Base-by-base conservation (phyloP, 2,888 invertebrate genomes). In the Melanotus villosus region DNA sequence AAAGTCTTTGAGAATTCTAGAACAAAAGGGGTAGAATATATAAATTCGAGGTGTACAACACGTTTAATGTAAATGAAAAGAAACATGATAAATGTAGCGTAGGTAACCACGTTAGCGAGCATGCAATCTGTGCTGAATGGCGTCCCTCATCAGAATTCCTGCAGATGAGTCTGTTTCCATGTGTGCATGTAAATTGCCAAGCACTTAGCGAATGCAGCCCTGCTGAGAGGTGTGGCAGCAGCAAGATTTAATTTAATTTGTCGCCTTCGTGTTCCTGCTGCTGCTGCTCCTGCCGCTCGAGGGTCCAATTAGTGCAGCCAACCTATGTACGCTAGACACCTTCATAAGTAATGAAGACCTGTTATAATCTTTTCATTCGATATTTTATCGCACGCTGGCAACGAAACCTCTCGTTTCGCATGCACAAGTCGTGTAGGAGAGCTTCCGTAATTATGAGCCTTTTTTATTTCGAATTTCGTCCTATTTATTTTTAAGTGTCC, bases 181-280 rank as follows among this genome's bases (percentile, higher is more conserved):
- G 76, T 76, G 74, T 76, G 76, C 75, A 74, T 74, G 74, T 66
- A 76, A 77, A 77, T 76, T 75, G 74, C 75, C 71, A 76, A 77
- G 76, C 76, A 71, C 70, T 72, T 70, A 70, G 73, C 68, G 69
- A 72, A 70, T 72, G 71, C 72, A 70, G 70, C 70, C 73, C 71
- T 71, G 69, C 73, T 76, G 72, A 76, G 76, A 79, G 78, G 79
- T 76, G 78, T 78, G 75, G 77, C 75, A 76, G 75, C 75, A 77
- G 77, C 75, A 78, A 77, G 77, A 79, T 79, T 79, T 78, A 79
- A 79, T 78, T 79, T 78, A 79, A 78, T 79, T 79, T 79, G 77
- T 78, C 79, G 77, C 79, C 78, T 77, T 75, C 68, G 67, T 63
- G 64, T 62, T 68, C 65, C 62, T 45, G 65, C 66, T 64, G 62